Base-by-base conservation (phyloP, 2,888 invertebrate species). In the Carpatolechia fugitivella region DNA sequence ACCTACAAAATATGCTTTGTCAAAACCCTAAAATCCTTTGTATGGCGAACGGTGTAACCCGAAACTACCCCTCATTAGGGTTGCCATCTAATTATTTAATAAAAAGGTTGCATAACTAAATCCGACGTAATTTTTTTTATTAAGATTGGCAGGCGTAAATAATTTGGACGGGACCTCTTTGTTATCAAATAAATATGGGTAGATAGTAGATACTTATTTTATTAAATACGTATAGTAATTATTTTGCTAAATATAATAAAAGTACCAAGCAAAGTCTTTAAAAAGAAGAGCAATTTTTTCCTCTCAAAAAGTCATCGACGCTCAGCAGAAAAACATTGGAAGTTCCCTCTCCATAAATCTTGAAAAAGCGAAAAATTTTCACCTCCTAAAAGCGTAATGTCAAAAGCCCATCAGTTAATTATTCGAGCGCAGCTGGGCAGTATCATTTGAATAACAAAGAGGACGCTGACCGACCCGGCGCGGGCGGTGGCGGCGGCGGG, bases 41-140 rank as follows among this genome's bases (percentile, higher is more conserved):
- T 76, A 65, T 64, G 78, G 65, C 78, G 80, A 80, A 80, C 80
- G 82, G 66, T 74, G 88, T 72, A 85, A 89, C 67, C 70, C 67
- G 82, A 88, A 78, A 82, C 88, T 73, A 64, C 73, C 83, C 82
- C 79, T 81, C 78, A 83, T 85, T 81, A 80, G 69, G 76, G 71
- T 70, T 72, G 70, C 66, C 63, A 68, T 66, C 73, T 76, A 75
- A 81, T 80, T 78, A 76, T 76, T 73, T 74, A 76, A 77, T 76
- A 74, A 72, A 76, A 65, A 62, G 63, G 41, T 47, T 24, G 47
- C 33, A 50, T 51, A 56, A 62, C 56, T 33, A 49, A 61, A 56
- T 61, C 58, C 58, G 49, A 35, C 50, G 56, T 58, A 48, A 52
- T 57, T n/a, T 56, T 59, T 58, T 60, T 56, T 44, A 55, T 52